Percentiles rank a stretch among this genome's conserved stretches.
These are phyloP conservation scores for Lycaena phlaeas DNA, from an alignment of 2,888 invertebrate genomes.

Conservation along the genomic window DNA sequence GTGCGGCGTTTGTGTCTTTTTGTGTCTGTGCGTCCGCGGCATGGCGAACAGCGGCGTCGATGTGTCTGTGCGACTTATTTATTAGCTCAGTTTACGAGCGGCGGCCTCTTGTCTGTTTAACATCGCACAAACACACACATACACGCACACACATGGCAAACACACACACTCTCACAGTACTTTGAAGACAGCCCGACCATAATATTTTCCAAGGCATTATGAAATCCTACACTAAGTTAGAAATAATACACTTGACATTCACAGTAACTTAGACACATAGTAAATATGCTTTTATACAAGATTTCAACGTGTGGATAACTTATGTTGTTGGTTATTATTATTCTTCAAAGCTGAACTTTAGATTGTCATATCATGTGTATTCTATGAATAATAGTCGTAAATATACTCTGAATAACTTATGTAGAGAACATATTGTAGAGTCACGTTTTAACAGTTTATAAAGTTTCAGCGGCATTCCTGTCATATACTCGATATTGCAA, in stretches of 20 bases:
- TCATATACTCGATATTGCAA: no score
- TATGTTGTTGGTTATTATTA: no score
- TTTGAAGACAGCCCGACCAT: constrained; percentile 4
- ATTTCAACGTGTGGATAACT: no score
- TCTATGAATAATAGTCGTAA: no score
- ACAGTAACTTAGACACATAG: constrained; percentile 1
- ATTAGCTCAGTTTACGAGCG: constrained; percentile 55
- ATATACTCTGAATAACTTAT: no score
- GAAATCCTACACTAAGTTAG: constrained; percentile 2
- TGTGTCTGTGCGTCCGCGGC: constrained; percentile 34
- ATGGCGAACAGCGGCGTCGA: constrained; percentile 62
- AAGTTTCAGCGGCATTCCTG: no score
- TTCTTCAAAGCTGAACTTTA: no score
- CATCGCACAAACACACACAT: constrained; percentile 12
- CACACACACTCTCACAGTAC: constrained; percentile 5
- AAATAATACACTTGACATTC: constrained; percentile 6
- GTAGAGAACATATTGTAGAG: no score
- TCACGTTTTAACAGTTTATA: no score
- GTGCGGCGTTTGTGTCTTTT: constrained; percentile 31
- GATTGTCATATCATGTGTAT: no score
- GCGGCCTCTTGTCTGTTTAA: constrained; percentile 43
- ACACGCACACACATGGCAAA: constrained; percentile 11
- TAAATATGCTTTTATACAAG: no score
- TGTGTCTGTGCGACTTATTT: constrained; percentile 65
- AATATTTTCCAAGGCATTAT: constrained; percentile 10